phyloP scores from a whole-genome alignment of 1,140 invertebrate species.

The Eubasilissa regina region DNA sequence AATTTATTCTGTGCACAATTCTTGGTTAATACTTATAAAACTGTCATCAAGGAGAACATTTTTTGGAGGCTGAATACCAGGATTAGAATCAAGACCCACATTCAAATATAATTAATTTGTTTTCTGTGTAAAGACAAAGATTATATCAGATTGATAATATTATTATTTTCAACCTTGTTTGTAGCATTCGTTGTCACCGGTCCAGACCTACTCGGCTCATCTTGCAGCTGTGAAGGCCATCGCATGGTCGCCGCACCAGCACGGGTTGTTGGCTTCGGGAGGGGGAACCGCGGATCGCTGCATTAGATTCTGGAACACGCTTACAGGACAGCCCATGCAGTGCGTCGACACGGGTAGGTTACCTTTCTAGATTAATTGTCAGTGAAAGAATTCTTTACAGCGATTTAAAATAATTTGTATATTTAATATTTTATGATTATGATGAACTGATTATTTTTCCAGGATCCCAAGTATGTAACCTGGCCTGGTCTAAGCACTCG shows the following conservation, averaged over 20 bases:
- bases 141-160: too few relatives aligned
- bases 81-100: too few relatives aligned
- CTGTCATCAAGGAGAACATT: too few relatives aligned
- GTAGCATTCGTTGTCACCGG: slow-evolving; percentile 85
- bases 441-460: slow-evolving; percentile 53
- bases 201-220: slow-evolving; percentile 98
- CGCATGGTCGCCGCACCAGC: slow-evolving; percentile 99
- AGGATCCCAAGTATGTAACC: slow-evolving; percentile 98
- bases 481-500: slow-evolving; percentile 99
- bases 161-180: slow-evolving; percentile 27
- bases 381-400: too few relatives aligned
- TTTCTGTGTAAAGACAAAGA: too few relatives aligned
- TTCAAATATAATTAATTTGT: too few relatives aligned
- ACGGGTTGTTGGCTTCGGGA: slow-evolving; percentile 96
- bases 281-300: slow-evolving; percentile 99
- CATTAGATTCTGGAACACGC: slow-evolving; percentile 99
- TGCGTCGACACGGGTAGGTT: slow-evolving; percentile 92
- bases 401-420: too few relatives aligned
- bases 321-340: slow-evolving; percentile 99
- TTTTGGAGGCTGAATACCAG: too few relatives aligned
- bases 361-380: too few relatives aligned
- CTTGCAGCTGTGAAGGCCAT: slow-evolving; percentile 99
- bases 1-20: too few relatives aligned
- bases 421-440: too few relatives aligned
- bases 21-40: too few relatives aligned